Evolutionary conservation across 92 coral and sea anemone genomes (phyloP), one percentile per base, ranked within the genome.

Genomic region (Zoanthus sociatus): DNA sequence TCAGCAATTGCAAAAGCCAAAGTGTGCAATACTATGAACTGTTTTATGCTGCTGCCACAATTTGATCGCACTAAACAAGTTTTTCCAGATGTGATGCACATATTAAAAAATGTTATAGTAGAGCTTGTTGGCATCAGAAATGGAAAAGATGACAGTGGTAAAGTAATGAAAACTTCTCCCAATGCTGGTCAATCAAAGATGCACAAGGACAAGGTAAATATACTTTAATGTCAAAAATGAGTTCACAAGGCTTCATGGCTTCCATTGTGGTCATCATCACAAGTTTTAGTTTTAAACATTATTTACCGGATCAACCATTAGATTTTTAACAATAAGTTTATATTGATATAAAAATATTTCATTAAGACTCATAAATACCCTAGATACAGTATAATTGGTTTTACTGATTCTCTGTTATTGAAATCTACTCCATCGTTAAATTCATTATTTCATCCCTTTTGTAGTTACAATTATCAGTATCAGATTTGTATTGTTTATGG

Each of bases 11-110:
- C 89, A 18, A 87, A 76, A 66, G 79, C 89, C 11, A 68, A 61
- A 74, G 72, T 84, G 37, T 87, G 89, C 84, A 87, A 87, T 31
- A 20, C 56, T 73, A 13, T 73, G 2, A 45, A 73, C 56, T 73
- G 78, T 48, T 78, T 87, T 66, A 37, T 87, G 77, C 48, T 46
- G 89, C 71, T 87, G 14, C 77, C 84, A 47, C 63, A 77, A 42
- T 68, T 77, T 67, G 89, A 66, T 64, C 48, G 84, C 17, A 66
- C 83, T 44, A 75, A 45, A 60, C 83, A 42, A 44, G 70, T 32
- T 1, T 82, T 32, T 70, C 86, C 90, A 26, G 90, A 87, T 53
- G 64, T 83, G 2, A 87, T 87, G 90, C 90, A 87, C 86, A 87
- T 79, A 50, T 10, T 69, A 30, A 87, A 82, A 20, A 87, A 78